phyloP scores from a whole-genome alignment of 2,888 invertebrate species.

The Tenthredo distinguenda region DNA sequence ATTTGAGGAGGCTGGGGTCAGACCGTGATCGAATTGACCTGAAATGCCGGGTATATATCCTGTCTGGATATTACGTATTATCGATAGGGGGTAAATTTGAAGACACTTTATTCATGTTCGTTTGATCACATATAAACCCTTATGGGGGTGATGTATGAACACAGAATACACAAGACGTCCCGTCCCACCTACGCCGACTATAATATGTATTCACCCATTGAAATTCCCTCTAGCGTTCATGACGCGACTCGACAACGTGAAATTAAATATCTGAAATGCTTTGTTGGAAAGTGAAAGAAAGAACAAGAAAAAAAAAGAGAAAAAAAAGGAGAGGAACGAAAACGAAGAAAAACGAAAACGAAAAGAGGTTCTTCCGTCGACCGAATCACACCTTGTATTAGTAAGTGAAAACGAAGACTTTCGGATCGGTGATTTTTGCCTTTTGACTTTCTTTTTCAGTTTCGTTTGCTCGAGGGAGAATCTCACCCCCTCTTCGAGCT shows the following conservation, averaged over 20 bases:
- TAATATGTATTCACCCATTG: neutral
- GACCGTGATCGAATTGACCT: too few species aligned
- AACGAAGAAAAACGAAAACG: neutral
- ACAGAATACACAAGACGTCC: neutral
- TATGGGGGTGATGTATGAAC: neutral
- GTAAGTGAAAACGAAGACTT: neutral
- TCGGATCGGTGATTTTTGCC: neutral
- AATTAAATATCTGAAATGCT: slow-evolving; percentile 26
- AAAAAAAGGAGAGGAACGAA: neutral
- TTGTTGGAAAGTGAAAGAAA: neutral
- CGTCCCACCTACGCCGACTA: neutral
- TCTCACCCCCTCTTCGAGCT: neutral
- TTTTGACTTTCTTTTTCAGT: neutral
- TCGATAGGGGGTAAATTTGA: neutral
- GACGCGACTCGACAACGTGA: slow-evolving; percentile 16
- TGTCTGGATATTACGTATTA: neutral
- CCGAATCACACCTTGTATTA: neutral
- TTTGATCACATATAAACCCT: neutral
- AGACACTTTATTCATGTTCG: neutral
- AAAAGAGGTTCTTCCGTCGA: neutral
- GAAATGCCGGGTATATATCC: too few species aligned
- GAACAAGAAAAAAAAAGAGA: neutral
- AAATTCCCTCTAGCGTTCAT: neutral
- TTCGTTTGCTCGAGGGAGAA: neutral
- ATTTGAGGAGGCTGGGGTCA: too few species aligned